Evolutionary conservation across 1,140 invertebrate genomes (phyloP).

Genomic region (Chelonus insularis): DNA sequence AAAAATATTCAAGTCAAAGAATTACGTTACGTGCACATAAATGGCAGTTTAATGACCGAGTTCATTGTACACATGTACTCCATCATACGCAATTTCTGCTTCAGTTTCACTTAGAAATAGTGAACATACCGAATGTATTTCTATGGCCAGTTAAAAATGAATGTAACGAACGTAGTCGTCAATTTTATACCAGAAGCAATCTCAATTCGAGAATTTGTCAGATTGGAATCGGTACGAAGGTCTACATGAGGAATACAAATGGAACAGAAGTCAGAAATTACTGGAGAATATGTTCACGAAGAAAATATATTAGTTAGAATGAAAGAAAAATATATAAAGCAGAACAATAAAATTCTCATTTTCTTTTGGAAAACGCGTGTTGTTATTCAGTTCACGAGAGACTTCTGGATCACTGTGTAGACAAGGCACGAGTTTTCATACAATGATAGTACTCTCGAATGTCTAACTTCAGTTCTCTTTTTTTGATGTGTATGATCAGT

Average conservation of each 20-base stretch:
- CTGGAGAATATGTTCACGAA: neutral
- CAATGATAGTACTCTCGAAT: neutral
- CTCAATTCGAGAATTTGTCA: slow-evolving; percentile 39
- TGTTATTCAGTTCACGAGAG: slow-evolving; percentile 31
- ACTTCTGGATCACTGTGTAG: neutral
- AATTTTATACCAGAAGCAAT: slow-evolving; percentile 40
- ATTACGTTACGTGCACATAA: neutral
- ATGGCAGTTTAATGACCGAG: slow-evolving; percentile 11
- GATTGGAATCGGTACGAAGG: slow-evolving; percentile 30
- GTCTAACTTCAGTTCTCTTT: no score
- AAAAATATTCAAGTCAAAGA: no score
- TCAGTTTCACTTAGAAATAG: no score
- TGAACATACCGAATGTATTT: no score
- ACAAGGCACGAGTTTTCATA: slow-evolving; percentile 10
- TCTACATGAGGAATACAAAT: slow-evolving; percentile 39
- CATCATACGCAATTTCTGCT: neutral
- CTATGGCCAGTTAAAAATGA: neutral
- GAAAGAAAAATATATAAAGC: neutral
- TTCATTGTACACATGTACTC: slow-evolving; percentile 7
- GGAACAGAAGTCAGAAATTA: neutral
- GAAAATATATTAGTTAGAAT: neutral
- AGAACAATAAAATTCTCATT: neutral
- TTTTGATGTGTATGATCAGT: no score
- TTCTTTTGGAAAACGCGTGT: slow-evolving; percentile 25
- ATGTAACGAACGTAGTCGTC: slow-evolving; percentile 33